Evolutionary conservation across 92 coral and sea anemone genomes (phyloP).

Genomic region (Isaurus tuberculatus): DNA sequence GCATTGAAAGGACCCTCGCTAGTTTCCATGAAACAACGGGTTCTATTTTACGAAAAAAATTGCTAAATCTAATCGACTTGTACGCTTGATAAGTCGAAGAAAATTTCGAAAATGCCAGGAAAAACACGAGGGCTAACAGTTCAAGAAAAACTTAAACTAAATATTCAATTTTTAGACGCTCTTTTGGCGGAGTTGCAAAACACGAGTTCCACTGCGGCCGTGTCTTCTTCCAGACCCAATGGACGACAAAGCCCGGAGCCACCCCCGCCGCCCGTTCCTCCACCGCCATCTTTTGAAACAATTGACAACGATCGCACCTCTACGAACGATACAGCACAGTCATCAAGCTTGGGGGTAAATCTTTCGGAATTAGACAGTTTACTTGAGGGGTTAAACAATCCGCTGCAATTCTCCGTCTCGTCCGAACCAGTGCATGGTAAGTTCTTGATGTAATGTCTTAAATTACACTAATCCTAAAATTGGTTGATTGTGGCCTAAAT

Average conservation of each 20-base stretch:
- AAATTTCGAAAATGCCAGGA: conserved; percentile 69
- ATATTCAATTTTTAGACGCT: conserved; percentile 96
- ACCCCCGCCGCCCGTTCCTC: conserved; percentile 91
- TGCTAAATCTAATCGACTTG: conserved; percentile 34
- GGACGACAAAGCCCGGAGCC: conserved; percentile 85
- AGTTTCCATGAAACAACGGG: conserved; percentile 2
- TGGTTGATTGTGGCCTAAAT: conserved; percentile 12
- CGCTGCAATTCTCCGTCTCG: conserved; percentile 59
- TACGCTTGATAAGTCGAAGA: neutral
- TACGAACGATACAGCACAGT: conserved; percentile 58
- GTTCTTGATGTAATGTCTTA: neutral
- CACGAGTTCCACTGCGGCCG: conserved; percentile 64
- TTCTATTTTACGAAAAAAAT: conserved; percentile 7
- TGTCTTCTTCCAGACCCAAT: conserved; percentile 49
- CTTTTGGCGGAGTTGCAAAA: conserved; percentile 90
- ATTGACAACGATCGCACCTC: conserved; percentile 66
- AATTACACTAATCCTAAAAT: neutral
- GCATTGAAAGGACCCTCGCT: conserved; percentile 6
- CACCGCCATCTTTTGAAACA: conserved; percentile 87
- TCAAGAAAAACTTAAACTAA: conserved; percentile 85
- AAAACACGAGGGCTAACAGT: conserved; percentile 78
- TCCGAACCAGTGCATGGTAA: conserved; percentile 44
- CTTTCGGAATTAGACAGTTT: conserved; percentile 94
- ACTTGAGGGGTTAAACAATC: conserved; percentile 85
- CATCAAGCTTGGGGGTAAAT: conserved; percentile 88